Conservation (phyloP, 2,797 vertebrate species). For the Spea hammondii region DNA sequence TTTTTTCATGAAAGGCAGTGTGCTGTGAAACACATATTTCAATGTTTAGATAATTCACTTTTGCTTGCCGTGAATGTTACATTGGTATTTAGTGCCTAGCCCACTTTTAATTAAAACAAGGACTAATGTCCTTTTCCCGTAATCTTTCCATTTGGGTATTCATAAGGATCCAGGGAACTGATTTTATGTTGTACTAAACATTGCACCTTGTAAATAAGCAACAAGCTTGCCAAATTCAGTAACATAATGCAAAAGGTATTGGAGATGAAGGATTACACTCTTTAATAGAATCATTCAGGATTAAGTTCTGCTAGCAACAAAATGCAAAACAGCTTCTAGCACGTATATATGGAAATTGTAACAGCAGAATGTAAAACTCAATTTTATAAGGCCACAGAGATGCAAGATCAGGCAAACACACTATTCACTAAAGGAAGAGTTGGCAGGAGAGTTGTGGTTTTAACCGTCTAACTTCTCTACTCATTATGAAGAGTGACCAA, state of each 20-base stretch:
- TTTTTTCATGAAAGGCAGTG: neutral
- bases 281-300: conserved; percentile 26
- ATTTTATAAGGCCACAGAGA: conserved; percentile 11
- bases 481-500: too few species aligned
- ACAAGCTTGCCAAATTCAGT: conserved; percentile 24
- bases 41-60: conserved; percentile 13
- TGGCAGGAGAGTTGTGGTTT: too few species aligned
- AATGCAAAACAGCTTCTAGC: conserved; percentile 15
- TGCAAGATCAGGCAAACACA: neutral
- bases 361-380: neutral
- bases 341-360: conserved; percentile 24
- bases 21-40: conserved; percentile 2
- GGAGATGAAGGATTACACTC: neutral
- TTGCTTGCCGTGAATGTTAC: neutral
- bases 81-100: neutral
- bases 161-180: conserved; percentile 38
- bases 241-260: conserved; percentile 25
- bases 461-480: too few species aligned
- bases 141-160: conserved; percentile 46
- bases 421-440: too few species aligned
- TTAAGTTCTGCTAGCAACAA: conserved; percentile 10
- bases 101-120: conserved; percentile 34
- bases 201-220: conserved; percentile 50
- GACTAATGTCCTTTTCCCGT: conserved; percentile 37
- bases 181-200: conserved; percentile 48